phyloP scores from a whole-genome alignment of 35 echinoderm and acorn worm genomes.

The Stichopus chloronotus region DNA sequence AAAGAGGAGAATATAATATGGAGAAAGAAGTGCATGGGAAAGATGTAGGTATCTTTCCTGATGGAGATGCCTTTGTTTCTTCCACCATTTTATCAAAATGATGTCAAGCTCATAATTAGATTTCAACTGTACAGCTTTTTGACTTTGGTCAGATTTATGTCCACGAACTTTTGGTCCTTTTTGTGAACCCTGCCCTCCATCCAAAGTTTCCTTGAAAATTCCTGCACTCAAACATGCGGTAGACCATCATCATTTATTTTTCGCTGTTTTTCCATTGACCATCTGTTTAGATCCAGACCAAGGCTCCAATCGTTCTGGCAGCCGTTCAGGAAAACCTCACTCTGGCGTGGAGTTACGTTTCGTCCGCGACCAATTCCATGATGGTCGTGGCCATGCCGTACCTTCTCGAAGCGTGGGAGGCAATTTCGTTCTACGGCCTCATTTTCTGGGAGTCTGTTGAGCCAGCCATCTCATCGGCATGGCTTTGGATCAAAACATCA shows the following conservation, averaged over 20 bases:
- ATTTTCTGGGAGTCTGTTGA: slow-evolving; percentile 55
- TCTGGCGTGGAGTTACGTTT: neutral
- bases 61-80: too few species aligned
- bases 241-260: neutral
- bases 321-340: slow-evolving; percentile 37
- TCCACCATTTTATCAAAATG: too few species aligned
- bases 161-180: too few species aligned
- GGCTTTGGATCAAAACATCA: slow-evolving; percentile 58
- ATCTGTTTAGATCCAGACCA: slow-evolving; percentile 15
- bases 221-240: too few species aligned
- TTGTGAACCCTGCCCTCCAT: too few species aligned
- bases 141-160: too few species aligned
- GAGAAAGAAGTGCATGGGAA: too few species aligned
- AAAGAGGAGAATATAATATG: too few species aligned
- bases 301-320: slow-evolving; percentile 41
- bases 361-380: neutral
- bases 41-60: too few species aligned
- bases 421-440: slow-evolving; percentile 22
- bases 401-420: slow-evolving; percentile 33
- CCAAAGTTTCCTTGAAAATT: too few species aligned
- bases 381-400: slow-evolving; percentile 18
- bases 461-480: slow-evolving; percentile 47
- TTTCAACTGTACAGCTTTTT: too few species aligned
- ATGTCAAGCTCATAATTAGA: too few species aligned
- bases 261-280: neutral